Evolutionary conservation across 2,797 vertebrate species (phyloP), one percentile per base, ranked within the genome.

Genomic region (Rachycentron canadum): DNA sequence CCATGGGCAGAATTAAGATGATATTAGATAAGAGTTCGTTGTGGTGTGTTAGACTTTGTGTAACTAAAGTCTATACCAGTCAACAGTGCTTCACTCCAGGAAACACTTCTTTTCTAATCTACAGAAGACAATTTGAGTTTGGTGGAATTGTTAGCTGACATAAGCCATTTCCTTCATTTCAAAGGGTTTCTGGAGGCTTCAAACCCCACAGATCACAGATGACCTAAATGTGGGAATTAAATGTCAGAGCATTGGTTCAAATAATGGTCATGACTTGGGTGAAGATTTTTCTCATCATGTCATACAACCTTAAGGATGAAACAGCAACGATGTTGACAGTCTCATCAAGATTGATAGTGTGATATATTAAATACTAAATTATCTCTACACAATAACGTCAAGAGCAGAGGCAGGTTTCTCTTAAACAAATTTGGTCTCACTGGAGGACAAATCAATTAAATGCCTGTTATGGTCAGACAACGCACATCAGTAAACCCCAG

Each of bases 201-300:
- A 78, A 83, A 83, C 53, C 82, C 62, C 36, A 41, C 21, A 57
- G 63, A 92, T 89, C 82, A 73, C 25, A 60, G 45, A 76, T 84
- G 85, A 82, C 89, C 86, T 86, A 88, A 55, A 89, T 88, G 75
- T 81, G 67, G 30, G 69, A 86, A 78, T 45, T 53, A 81, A 82
- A 69, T 77, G 55, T 61, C 38, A 78, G 6, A 32, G 65, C 30
- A 45, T 49, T 55, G 69, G 63, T 69, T 77, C 23, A 55, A 65
- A 67, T 40, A 38, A 68, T 41, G 26, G 53, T 38, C 11, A 34
- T 32, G 21, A 58, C 26, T 69, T 25, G n/a, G 16, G 36, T 56
- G 26, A 10, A 40, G 69, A 36, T 26, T 17, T 67, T n/a, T 56
- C 12, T 60, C 28, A 73, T 69, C 16, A 28, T 59, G 36, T 75